Base-by-base conservation (phyloP, 2,797 vertebrate genomes). In the Cheirogaleus major region DNA sequence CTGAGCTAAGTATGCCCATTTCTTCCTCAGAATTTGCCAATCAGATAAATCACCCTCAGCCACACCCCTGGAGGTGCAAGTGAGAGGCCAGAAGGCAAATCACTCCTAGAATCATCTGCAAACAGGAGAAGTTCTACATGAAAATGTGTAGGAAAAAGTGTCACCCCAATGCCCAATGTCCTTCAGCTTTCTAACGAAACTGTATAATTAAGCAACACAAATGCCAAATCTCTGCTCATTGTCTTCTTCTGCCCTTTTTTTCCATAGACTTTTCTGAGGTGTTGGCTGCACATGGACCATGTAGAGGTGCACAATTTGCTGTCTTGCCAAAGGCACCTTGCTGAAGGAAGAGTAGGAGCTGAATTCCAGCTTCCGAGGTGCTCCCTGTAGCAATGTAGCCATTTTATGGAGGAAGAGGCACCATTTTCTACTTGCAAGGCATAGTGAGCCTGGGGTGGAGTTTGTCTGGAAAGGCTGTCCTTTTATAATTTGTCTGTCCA, bases 141-240 rank as follows among this genome's bases (percentile, higher is more conserved):
- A 45, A 65, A 61, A 67, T 15, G 15, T 23, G 14, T 35, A 9
- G 55, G 22, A 32, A 59, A 25, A 45, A 55, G 43, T 25, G 23
- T 63, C 18, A 75, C 2, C 32, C 2, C 1, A 52, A 8, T 3
- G 11, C 11, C 32, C 2, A 20, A 1, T n/a, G 27, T 14, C 11
- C 4, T 85, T 59, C 43, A 22, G 57, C 43, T 41, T 35, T 48
- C 18, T 35, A 52, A 30, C 18, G 57, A 57, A 78, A 35, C 8
- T 17, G 23, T 3, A 4, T 67, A n/a, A 57, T 13, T 59, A 4
- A 43, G 27, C 18, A 72, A 25, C 57, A 75, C 41, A 67, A 35
- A 50, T 70, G 70, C 78, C 75, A 87, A 38, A 45, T 0, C 13
- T 80, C 45, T 73, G 15, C 32, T 65, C 25, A 18, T 43, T 59